phyloP scores from a whole-genome alignment of 2,113 vertebrate species.

The Melanerpes formicivorus region DNA sequence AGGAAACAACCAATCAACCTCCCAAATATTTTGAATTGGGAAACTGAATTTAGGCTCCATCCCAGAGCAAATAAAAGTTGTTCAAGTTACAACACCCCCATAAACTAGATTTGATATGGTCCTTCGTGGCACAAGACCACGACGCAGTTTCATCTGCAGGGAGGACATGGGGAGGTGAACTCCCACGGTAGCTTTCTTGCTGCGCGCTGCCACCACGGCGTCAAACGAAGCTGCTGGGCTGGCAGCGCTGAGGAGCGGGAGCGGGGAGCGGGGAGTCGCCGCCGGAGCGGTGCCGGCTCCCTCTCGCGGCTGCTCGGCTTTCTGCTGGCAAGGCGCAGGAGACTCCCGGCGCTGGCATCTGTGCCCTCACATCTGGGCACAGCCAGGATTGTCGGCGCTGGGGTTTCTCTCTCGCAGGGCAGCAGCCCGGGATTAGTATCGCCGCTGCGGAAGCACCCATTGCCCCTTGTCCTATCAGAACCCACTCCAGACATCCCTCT shows the following conservation, averaged over 20 bases:
- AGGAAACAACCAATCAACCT: neutral
- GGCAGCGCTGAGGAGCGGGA: fast-evolving
- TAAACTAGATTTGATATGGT: fast-evolving
- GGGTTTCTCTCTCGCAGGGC: neutral
- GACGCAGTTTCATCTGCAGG: fast-evolving
- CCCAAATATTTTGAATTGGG: neutral
- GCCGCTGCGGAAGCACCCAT: neutral
- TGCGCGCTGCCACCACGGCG: neutral
- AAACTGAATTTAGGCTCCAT: neutral
- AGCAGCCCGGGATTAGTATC: neutral
- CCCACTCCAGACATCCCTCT: neutral
- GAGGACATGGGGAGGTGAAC: neutral
- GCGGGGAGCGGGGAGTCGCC: fast-evolving
- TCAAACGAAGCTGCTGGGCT: fast-evolving
- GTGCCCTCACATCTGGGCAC: neutral
- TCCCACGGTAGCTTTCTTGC: fast-evolving
- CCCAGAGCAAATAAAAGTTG: neutral
- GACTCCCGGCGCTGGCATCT: fast-evolving
- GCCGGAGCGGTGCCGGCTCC: neutral
- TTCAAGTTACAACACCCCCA: neutral
- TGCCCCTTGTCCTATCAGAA: neutral
- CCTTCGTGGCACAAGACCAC: too few species aligned
- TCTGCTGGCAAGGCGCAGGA: fast-evolving
- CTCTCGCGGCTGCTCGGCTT: neutral
- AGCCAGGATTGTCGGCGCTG: fast-evolving